These are phyloP conservation scores for Eupithecia pulchellata DNA, from an alignment of 2,888 invertebrate genomes.

Conservation along the genomic window DNA sequence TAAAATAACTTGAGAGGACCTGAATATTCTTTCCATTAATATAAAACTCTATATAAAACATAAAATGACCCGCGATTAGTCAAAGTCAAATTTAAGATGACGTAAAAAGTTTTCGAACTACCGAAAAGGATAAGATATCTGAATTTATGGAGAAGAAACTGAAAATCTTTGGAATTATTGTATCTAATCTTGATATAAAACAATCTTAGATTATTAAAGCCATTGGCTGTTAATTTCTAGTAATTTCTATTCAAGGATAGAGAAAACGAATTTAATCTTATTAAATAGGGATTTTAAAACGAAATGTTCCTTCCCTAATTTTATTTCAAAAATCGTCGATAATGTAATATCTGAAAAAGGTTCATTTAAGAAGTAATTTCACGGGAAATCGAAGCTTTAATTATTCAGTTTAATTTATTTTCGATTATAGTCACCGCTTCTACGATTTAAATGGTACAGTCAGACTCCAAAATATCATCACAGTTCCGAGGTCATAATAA, in stretches of 20 bases:
- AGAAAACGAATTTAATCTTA: background rate
- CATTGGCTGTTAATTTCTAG: background rate
- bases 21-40: too few relatives aligned
- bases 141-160: background rate
- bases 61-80: background rate
- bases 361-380: constrained; percentile 26
- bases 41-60: too few relatives aligned
- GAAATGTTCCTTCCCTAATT: background rate
- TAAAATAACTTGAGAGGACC: background rate
- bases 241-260: background rate
- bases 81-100: background rate
- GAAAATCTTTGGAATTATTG: background rate
- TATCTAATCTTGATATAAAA: background rate
- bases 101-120: background rate
- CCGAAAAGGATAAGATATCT: background rate
- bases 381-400: constrained; percentile 26
- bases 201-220: background rate
- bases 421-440: constrained; percentile 25
- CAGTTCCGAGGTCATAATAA: background rate
- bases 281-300: background rate
- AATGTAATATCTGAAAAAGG: constrained; percentile 22
- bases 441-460: constrained; percentile 33
- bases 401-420: constrained; percentile 34
- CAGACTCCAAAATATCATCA: background rate
- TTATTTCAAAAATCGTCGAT: constrained; percentile 15